Evolutionary conservation across 92 coral and sea anemone genomes (phyloP).

Genomic region (Palythoa heliodiscus): DNA sequence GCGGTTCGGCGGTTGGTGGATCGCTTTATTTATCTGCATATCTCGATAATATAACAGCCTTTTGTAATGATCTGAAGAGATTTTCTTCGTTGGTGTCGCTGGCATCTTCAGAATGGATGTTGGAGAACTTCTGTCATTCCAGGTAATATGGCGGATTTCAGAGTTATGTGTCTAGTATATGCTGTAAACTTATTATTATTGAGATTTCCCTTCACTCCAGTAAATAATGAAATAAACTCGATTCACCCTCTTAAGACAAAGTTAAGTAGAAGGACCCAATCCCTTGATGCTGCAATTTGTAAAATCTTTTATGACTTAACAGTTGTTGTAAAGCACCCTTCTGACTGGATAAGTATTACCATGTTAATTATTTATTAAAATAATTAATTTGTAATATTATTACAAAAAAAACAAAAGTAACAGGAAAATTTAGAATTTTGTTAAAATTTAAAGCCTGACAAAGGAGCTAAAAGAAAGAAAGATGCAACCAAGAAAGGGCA

Average conservation of each 20-base stretch:
- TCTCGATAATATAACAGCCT: neutral
- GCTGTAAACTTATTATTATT: neutral
- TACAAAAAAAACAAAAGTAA: too few relatives aligned
- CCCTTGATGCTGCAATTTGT: too few relatives aligned
- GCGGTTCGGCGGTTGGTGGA: neutral
- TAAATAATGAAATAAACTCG: neutral
- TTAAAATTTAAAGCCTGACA: slow-evolving; percentile 68
- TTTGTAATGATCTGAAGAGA: slow-evolving; percentile 1
- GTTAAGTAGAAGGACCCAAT: neutral
- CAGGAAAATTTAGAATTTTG: too few relatives aligned
- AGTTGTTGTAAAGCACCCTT: too few relatives aligned
- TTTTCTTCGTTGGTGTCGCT: slow-evolving; percentile 5
- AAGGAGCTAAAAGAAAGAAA: slow-evolving; percentile 77
- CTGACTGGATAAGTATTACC: too few relatives aligned
- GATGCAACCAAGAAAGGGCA: slow-evolving; percentile 39
- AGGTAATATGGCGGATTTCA: slow-evolving; percentile 54
- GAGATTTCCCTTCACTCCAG: neutral
- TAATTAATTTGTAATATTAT: too few relatives aligned
- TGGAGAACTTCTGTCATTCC: slow-evolving; percentile 67
- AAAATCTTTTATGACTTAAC: too few relatives aligned
- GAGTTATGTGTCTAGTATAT: neutral
- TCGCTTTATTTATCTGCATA: neutral
- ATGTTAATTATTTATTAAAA: too few relatives aligned
- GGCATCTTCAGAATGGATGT: slow-evolving; percentile 60
- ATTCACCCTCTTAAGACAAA: too few relatives aligned